Evolutionary conservation across 2,888 invertebrate species (phyloP), one percentile per base, ranked within the genome.

Genomic region (Melieria omissa): DNA sequence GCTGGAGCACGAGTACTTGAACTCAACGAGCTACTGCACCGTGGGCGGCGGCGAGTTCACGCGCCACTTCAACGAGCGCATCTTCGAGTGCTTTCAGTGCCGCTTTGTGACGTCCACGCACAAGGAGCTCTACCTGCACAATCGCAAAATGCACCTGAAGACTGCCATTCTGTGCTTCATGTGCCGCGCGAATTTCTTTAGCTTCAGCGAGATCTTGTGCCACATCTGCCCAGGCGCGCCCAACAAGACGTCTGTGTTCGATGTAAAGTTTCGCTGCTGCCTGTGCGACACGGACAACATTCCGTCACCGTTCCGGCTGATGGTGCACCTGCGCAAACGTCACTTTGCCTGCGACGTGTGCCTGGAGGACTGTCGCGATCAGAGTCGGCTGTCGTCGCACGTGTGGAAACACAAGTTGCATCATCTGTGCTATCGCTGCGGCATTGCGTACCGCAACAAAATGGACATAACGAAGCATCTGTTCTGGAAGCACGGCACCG

Each of bases 401-500:
- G 94, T 95, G 41, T 95, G 95, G 94, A 96, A 96, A 87, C 95
- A 96, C 83, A 96, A 95, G 86, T 86, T 95, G 55, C 92, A 95
- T 85, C 95, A 95, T 86, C 88, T 95, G 70, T 96, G 96, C 83
- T 95, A 95, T 84, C 91, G 95, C 42, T 96, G 96, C 85, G 94
- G 94, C 47, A 94, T 96, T 75, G 92, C 95, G 0, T 96, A 96
- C 84, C 90, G 95, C 77, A 95, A 95, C 86, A 95, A 95, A 84
- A 92, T 92, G 69, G 95, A 95, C 82, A 96, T 95, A 73, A 94
- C 94, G 14, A 94, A 95, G 82, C 96, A 96, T 88, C 88, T 96
- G 70, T 95, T 95, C 85, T 96, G 96, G 95, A 96, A 96, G 86
- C 96, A 96, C 85, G 95, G 95, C 41, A 95, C 95, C 3, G 95